phyloP scores from a whole-genome alignment of 2,797 vertebrate species.

The Sarcophilus harrisii region DNA sequence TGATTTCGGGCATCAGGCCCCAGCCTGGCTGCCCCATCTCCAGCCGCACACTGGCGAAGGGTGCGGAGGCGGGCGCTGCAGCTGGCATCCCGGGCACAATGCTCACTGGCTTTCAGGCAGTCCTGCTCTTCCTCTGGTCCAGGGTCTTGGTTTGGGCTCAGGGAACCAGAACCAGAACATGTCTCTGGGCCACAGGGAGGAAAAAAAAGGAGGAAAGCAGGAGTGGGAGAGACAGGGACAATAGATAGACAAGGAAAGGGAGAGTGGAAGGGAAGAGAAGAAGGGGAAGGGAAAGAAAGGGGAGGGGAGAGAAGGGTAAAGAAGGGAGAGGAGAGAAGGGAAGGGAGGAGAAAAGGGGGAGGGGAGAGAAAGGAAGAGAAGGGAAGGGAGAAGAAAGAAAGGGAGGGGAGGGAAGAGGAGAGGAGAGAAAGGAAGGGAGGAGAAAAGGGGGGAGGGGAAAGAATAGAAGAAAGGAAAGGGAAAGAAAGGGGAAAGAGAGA shows the following conservation, averaged over 20 bases:
- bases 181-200: neutral
- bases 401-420: no score
- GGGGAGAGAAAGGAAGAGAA: neutral
- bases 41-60: slow-evolving; percentile 93
- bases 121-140: slow-evolving; percentile 81
- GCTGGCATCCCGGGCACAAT: slow-evolving; percentile 91
- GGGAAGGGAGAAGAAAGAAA: neutral
- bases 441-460: no score
- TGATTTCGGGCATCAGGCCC: slow-evolving; percentile 92
- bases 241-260: neutral
- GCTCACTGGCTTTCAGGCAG: slow-evolving; percentile 93
- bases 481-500: no score
- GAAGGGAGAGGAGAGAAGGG: neutral
- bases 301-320: no score
- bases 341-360: neutral
- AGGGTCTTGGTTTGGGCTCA: neutral
- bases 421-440: no score
- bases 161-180: slow-evolving; percentile 18
- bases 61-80: slow-evolving; percentile 94
- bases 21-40: slow-evolving; percentile 92
- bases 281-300: no score
- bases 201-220: neutral
- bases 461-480: no score
- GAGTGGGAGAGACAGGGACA: neutral
- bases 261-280: neutral